Percentiles rank a stretch among this genome's conserved stretches.
Evolutionary conservation across 1,140 invertebrate genomes (phyloP).

Genomic region (Tigriopus japonicus): DNA sequence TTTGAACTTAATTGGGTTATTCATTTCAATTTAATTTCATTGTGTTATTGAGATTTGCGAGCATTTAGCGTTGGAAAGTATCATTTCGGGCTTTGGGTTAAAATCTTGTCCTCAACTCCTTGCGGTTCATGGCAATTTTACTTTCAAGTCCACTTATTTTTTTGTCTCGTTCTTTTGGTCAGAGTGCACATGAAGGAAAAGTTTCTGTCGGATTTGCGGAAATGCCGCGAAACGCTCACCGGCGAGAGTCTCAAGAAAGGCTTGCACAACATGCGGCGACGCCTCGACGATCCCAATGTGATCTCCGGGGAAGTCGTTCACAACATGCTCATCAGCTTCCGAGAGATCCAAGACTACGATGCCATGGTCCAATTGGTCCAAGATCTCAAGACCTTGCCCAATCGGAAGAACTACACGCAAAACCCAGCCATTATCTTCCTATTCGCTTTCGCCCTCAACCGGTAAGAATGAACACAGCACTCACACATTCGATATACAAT

Average conservation of each 20-base stretch:
- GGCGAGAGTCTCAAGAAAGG: conserved; percentile 67
- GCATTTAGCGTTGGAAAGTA: too few species aligned
- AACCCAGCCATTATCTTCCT: conserved; percentile 75
- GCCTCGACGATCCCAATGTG: conserved; percentile 90
- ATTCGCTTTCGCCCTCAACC: conserved; percentile 92
- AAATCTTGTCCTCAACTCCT: too few species aligned
- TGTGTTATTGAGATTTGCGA: too few species aligned
- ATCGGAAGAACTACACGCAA: conserved; percentile 67
- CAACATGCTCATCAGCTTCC: conserved; percentile 73
- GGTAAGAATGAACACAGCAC: too few species aligned
- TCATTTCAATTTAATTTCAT: too few species aligned
- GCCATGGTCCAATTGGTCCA: conserved; percentile 94
- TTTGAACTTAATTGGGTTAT: too few species aligned
- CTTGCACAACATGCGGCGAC: conserved; percentile 69
- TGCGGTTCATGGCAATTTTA: too few species aligned
- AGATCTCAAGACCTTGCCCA: conserved; percentile 79
- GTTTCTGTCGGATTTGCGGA: conserved; percentile 80
- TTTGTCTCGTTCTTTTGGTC: conserved; percentile 13
- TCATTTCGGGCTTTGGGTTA: too few species aligned
- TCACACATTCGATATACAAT: too few species aligned
- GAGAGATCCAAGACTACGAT: conserved; percentile 76
- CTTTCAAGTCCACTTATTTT: background rate
- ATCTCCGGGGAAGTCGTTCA: conserved; percentile 81
- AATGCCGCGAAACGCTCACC: conserved; percentile 66
- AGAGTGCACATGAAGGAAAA: conserved; percentile 96